Base-by-base conservation (phyloP, 2,797 vertebrate species). In the Phyllotis vaccarum region DNA sequence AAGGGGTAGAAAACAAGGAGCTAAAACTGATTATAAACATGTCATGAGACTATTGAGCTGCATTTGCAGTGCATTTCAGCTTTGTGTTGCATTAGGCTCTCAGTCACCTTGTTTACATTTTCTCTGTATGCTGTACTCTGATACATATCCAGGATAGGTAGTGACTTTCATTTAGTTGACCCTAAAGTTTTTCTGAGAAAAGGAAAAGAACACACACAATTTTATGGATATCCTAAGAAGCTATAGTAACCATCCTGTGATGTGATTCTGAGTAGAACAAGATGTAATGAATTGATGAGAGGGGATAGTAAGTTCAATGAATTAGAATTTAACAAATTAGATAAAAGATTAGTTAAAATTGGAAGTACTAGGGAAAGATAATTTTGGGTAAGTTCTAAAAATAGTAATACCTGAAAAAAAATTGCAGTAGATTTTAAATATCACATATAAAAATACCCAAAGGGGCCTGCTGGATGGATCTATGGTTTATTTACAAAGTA, bases 221-320 rank as follows among this genome's bases (percentile, higher is more conserved):
- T 91, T 43, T 31, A 16, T 11, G 31, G 34, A 34, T 54, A 74
- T 52, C 12, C 22, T 86, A 76, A 92, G 58, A 10, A 86, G 3
- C 75, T n/a, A 76, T 80, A 66, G 49, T 85, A 85, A 34, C 60
- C 34, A 76, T 89, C 13, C 60, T 66, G 22, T 58, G 49, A 66
- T 92, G 19, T 81, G 34, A 76, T 64, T 95, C 27, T 76, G 19
- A 91, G 54, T 80, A 88, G 95, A n/a, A 92, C 95, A 94, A 90
- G 31, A 56, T 10, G 40, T 34, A 89, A n/a, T 3, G 68, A 66
- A 34, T 27, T 82, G n/a, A 83, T 86, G 2, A 49, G 31, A 68
- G 89, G 86, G 75, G 16, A n/a, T 79, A 82, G 74, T 21, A 68
- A 43, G 7, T 46, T 56, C 27, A 81, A 46, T 81, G 52, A 31